These are phyloP conservation scores for Drosophila falleni DNA, from an alignment of 2,888 invertebrate genomes.

Conservation along the genomic window DNA sequence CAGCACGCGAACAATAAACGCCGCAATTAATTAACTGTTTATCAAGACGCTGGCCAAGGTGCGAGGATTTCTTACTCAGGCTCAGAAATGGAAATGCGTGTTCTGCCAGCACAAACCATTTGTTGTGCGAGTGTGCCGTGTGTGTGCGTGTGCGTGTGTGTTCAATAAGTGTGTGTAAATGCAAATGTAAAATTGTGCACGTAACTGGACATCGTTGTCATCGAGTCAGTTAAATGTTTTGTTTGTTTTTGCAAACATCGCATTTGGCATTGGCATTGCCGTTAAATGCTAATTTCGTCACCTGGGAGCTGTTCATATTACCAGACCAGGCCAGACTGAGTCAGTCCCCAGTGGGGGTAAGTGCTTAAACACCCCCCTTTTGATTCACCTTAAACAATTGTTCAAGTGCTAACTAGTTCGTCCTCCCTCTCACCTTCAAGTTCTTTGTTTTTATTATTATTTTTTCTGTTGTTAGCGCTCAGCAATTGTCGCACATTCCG, in stretches of 20 bases:
- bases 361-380: constrained; percentile 17
- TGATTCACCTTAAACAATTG: constrained; percentile 2
- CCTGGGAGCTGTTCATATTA: constrained; percentile 47
- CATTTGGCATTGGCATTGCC: constrained; percentile 53
- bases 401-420: constrained; percentile 62
- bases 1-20: constrained; percentile 61
- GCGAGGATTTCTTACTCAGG: constrained; percentile 18
- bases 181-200: constrained; percentile 50
- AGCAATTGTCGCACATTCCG: constrained; percentile 45
- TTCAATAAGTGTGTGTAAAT: constrained; percentile 38
- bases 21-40: constrained; percentile 56
- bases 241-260: constrained; percentile 14
- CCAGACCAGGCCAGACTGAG: constrained; percentile 26
- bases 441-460: constrained; percentile 10
- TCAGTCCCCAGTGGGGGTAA: constrained; percentile 36
- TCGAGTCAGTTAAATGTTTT: constrained; percentile 34
- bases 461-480: constrained; percentile 41
- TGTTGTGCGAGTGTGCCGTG: constrained; percentile 21
- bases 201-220: constrained; percentile 31
- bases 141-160: constrained; percentile 23
- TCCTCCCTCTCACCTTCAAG: constrained; percentile 40
- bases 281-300: constrained; percentile 59
- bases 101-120: constrained; percentile 22
- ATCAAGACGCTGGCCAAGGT: constrained; percentile 41
- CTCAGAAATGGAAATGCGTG: constrained; percentile 31